Percentiles rank a stretch among this genome's conserved stretches.
These are phyloP conservation scores for Synergus laeviventris DNA, from an alignment of 2,888 invertebrate genomes.

Conservation along the genomic window DNA sequence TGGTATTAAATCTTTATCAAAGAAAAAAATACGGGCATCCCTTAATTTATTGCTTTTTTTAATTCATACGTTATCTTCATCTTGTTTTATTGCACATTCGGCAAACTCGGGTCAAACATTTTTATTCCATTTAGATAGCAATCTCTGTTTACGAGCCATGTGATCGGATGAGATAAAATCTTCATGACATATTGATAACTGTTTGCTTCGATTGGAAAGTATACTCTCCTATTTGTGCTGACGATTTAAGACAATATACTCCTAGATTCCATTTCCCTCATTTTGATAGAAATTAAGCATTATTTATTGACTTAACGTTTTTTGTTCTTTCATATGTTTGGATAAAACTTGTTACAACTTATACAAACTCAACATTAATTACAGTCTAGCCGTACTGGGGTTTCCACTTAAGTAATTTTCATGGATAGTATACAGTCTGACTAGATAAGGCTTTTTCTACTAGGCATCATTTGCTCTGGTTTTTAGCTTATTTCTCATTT, in stretches of 20 bases:
- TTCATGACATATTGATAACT: neutral
- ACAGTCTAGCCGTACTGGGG: too few relatives aligned
- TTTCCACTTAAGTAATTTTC: too few relatives aligned
- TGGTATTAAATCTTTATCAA: too few relatives aligned
- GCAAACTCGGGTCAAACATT: neutral
- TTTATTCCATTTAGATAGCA: constrained; percentile 11
- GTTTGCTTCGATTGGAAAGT: neutral
- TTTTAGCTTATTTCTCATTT: too few relatives aligned
- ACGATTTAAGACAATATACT: constrained; percentile 1
- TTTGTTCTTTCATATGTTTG: neutral
- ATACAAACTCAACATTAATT: neutral
- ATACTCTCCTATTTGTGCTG: neutral
- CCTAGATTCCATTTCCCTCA: neutral
- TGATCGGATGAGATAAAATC: constrained; percentile 11
- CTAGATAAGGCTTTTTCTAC: neutral
- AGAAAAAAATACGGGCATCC: neutral
- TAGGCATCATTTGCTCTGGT: too few relatives aligned
- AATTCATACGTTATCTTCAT: neutral
- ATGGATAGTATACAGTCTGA: too few relatives aligned
- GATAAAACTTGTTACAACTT: neutral
- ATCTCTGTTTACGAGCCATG: constrained; percentile 13
- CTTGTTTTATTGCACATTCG: constrained; percentile 7
- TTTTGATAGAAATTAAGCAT: neutral
- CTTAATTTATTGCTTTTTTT: neutral
- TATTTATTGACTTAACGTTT: neutral